Conservation (phyloP, 2,888 invertebrate species). For the Trissolcus brochymenae region DNA sequence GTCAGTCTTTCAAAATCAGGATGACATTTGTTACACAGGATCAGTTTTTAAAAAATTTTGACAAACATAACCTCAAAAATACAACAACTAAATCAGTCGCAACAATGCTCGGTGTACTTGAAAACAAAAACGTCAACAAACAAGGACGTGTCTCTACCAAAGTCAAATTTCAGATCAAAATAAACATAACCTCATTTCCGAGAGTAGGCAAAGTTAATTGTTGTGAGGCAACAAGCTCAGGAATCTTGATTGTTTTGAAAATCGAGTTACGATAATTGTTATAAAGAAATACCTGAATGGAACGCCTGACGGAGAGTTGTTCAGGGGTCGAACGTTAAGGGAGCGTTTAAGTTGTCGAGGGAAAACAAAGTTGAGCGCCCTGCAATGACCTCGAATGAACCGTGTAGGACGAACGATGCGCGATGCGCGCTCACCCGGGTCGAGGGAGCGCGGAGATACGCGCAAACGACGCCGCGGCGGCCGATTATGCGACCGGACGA, state of each 20-base stretch:
- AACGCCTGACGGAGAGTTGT: background rate
- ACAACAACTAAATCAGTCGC: too few relatives aligned
- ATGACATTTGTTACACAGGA: too few relatives aligned
- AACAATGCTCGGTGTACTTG: too few relatives aligned
- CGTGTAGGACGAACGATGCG: constrained; percentile 3
- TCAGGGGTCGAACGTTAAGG: background rate
- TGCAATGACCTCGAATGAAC: constrained; percentile 53
- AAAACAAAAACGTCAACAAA: constrained; percentile 4
- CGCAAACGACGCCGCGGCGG: background rate
- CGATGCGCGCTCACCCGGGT: background rate
- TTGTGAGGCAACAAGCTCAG: too few relatives aligned
- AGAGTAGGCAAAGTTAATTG: too few relatives aligned
- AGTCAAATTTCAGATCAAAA: too few relatives aligned
- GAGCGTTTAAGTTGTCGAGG: background rate
- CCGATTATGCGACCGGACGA: constrained; percentile 18
- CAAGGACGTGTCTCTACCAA: background rate
- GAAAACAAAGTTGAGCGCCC: constrained; percentile 22
- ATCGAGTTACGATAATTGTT: too few relatives aligned
- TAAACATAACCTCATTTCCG: too few relatives aligned
- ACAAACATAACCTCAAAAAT: too few relatives aligned
- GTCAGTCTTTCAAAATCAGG: too few relatives aligned
- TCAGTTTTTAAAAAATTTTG: background rate
- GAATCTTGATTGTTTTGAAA: too few relatives aligned
- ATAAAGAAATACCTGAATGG: too few relatives aligned
- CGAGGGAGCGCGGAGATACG: background rate